Percentiles rank a stretch among this genome's conserved stretches.
Conservation (phyloP, 2,888 invertebrate genomes). For the Elegia similella region DNA sequence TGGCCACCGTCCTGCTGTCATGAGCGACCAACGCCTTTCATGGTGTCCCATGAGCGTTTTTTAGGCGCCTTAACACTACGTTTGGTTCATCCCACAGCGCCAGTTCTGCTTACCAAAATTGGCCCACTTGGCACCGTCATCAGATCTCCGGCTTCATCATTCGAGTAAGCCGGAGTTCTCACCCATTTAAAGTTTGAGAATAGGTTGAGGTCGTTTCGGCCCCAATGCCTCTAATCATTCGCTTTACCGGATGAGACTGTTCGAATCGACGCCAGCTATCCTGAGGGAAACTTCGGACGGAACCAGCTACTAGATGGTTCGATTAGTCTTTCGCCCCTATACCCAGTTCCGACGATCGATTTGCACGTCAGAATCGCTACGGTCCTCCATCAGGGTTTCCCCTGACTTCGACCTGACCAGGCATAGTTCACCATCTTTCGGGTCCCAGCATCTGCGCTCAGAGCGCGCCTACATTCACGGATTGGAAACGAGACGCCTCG, state of each 20-base stretch:
- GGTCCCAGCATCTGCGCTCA: constrained; percentile 86
- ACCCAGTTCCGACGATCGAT: constrained; percentile 89
- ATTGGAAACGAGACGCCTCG: constrained; percentile 78
- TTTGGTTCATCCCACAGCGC: constrained; percentile 90
- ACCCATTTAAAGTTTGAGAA: constrained; percentile 90
- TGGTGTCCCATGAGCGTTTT: too few species aligned
- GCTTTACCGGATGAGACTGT: constrained; percentile 86
- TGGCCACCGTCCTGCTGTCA: too few species aligned
- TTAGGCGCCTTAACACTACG: constrained; percentile 84
- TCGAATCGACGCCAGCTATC: constrained; percentile 81
- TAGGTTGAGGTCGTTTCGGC: constrained; percentile 87
- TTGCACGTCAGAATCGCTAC: constrained; percentile 90
- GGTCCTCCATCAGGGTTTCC: constrained; percentile 87
- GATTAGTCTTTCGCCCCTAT: constrained; percentile 88
- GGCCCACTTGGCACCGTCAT: constrained; percentile 86
- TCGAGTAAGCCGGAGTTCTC: constrained; percentile 84
- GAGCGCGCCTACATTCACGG: constrained; percentile 72
- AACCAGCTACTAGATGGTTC: constrained; percentile 90
- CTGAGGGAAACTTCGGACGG: constrained; percentile 89
- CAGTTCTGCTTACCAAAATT: constrained; percentile 90
- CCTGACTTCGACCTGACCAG: constrained; percentile 86
- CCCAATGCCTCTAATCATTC: constrained; percentile 88
- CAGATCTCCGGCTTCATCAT: constrained; percentile 75
- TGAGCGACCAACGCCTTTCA: too few species aligned
- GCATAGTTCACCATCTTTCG: constrained; percentile 89